These are phyloP conservation scores for Augiades crinisus DNA, from an alignment of 2,888 invertebrate genomes.

Conservation along the genomic window DNA sequence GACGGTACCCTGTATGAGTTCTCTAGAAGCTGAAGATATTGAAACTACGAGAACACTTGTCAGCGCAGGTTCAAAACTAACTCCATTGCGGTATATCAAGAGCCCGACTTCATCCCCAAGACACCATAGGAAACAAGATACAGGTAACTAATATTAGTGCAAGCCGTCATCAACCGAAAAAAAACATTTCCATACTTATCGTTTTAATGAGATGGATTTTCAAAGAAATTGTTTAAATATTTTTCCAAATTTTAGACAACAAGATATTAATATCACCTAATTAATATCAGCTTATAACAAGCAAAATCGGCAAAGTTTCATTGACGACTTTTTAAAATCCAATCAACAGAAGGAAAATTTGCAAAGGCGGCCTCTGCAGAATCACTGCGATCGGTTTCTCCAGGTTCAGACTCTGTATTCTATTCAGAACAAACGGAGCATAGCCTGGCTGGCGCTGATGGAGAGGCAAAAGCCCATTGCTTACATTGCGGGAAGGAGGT, in stretches of 20 bases:
- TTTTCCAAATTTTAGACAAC: constrained; percentile 17
- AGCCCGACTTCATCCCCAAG: constrained; percentile 78
- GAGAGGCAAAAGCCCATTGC: constrained; percentile 85
- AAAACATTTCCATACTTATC: no score
- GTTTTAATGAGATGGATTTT: background rate
- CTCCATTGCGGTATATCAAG: constrained; percentile 69
- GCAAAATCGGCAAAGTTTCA: constrained; percentile 19
- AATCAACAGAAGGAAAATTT: constrained; percentile 61
- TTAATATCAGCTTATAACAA: background rate
- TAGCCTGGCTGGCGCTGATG: constrained; percentile 72
- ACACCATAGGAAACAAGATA: constrained; percentile 69
- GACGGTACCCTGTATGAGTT: constrained; percentile 69
- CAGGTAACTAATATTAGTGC: constrained; percentile 44
- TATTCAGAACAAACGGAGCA: constrained; percentile 89
- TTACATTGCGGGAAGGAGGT: constrained; percentile 92
- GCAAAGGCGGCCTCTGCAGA: constrained; percentile 93
- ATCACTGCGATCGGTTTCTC: constrained; percentile 93
- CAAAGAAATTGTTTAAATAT: background rate
- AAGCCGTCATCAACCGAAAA: constrained; percentile 7
- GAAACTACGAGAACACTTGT: constrained; percentile 73
- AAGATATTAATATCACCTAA: background rate
- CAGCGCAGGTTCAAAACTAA: constrained; percentile 70
- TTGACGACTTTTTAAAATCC: constrained; percentile 29
- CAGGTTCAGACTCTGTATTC: constrained; percentile 95
- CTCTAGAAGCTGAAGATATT: constrained; percentile 76